Base-by-base conservation (phyloP, 2,888 invertebrate genomes). In the Microctonus brassicae region DNA sequence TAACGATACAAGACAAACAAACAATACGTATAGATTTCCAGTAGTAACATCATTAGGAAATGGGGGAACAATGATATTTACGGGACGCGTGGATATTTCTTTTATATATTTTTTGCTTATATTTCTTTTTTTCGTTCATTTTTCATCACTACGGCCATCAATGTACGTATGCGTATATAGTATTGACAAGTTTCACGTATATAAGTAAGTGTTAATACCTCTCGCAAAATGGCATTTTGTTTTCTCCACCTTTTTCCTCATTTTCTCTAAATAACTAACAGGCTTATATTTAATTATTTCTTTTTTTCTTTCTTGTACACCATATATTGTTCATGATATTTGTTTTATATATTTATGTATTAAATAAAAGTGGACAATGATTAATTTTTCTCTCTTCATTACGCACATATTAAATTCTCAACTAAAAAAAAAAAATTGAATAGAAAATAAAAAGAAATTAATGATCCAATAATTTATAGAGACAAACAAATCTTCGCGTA, bases 1-100 rank as follows among this genome's bases (percentile, higher is more conserved):
- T 77, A 81, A 83, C 78, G 79, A 82, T 82, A 85, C 83, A 84
- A 83, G 82, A 80, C 79, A 81, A 77, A 79, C 75, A 76, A 85
- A 85, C 82, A 85, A 83, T 85, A 80, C 79, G 80, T 81, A 84
- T 84, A 84, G 80, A 81, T 73, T 73, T 75, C 71, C 74, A 77
- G 61, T 72, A 69, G 67, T 74, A 77, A 74, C 76, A 76, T 76
- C 60, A 57, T 67, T 62, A 70, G 73, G 71, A 69, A 69, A 74
- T 69, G 70, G 64, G 70, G 64, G 39, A 73, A 71, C 53, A 69
- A 66, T 52, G 65, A 61, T 58, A 69, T 68, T 52, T 62, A 29
- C 66, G 36, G 36, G 53, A 69, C 72, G 69, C 73, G 64, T 73
- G 53, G 68, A 34, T 33, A n/a, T 64, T 33, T 13, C n/a, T 39